Evolutionary conservation across 2,888 invertebrate species (phyloP).

Genomic region (Sinelater perroti): DNA sequence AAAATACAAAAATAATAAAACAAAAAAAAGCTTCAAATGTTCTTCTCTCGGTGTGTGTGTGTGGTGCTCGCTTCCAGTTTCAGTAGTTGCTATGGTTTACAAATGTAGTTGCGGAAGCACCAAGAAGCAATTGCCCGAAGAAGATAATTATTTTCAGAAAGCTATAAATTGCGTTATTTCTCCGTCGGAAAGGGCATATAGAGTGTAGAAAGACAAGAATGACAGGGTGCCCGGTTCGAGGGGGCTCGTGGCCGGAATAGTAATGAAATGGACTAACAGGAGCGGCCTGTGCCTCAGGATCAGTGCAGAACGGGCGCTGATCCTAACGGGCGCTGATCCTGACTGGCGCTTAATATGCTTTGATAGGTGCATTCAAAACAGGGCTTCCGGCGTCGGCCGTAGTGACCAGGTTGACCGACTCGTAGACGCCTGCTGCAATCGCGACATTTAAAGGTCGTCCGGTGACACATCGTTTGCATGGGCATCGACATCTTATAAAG

Average conservation of each 20-base stretch:
- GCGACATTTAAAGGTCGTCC: slow-evolving; percentile 56
- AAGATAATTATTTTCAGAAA: slow-evolving; percentile 45
- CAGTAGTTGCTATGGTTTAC: background rate
- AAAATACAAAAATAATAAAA: too few relatives aligned
- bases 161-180: slow-evolving; percentile 59
- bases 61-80: too few relatives aligned
- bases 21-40: too few relatives aligned
- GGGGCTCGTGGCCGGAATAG: slow-evolving; percentile 58
- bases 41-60: too few relatives aligned
- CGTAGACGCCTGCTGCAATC: slow-evolving; percentile 31
- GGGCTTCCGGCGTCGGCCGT: too few relatives aligned
- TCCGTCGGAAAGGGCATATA: slow-evolving; percentile 56
- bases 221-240: slow-evolving; percentile 59
- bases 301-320: slow-evolving; percentile 28
- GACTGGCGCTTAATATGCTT: slow-evolving; percentile 31
- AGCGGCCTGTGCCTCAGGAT: slow-evolving; percentile 34
- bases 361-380: too few relatives aligned
- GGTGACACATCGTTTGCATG: slow-evolving; percentile 34
- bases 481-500: slow-evolving; percentile 26
- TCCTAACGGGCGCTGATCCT: too few relatives aligned
- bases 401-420: slow-evolving; percentile 30
- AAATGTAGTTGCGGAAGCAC: background rate
- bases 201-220: slow-evolving; percentile 60
- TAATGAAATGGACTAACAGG: slow-evolving; percentile 51
- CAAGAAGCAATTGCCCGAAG: slow-evolving; percentile 33